A percentile compares a stretch with the other conserved stretches of the same genome.
phyloP scores from a whole-genome alignment of 2,888 invertebrate species.

The Zele albiditarsus region DNA sequence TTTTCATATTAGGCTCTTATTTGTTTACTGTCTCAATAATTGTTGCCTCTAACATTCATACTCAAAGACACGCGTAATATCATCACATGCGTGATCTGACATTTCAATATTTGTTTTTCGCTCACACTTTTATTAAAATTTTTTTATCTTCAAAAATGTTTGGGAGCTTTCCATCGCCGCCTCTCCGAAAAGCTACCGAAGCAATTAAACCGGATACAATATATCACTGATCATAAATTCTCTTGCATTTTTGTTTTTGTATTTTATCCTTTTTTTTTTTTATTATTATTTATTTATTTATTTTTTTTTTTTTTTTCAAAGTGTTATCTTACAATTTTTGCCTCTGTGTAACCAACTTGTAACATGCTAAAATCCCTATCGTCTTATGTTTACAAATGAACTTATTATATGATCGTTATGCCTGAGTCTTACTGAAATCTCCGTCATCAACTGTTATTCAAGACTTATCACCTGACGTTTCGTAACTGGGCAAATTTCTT shows the following conservation, averaged over 20 bases:
- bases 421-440: slow-evolving; percentile 45
- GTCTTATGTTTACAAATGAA: slow-evolving; percentile 66
- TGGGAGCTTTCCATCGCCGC: not conserved
- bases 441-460: slow-evolving; percentile 46
- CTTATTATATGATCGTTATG: slow-evolving; percentile 53
- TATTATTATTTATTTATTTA: slow-evolving; percentile 28
- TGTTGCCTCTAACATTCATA: slow-evolving; percentile 44
- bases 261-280: too few relatives aligned
- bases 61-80: slow-evolving; percentile 28
- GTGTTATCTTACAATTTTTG: slow-evolving; percentile 52
- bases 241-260: slow-evolving; percentile 27
- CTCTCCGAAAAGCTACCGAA: slow-evolving; percentile 53
- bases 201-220: slow-evolving; percentile 54
- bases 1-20: slow-evolving; percentile 48
- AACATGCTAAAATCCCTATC: slow-evolving; percentile 61
- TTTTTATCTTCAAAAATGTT: slow-evolving; percentile 5
- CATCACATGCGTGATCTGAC: slow-evolving; percentile 24
- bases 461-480: slow-evolving; percentile 55
- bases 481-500: slow-evolving; percentile 47
- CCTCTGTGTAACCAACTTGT: slow-evolving; percentile 43
- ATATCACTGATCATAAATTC: slow-evolving; percentile 38
- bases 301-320: slow-evolving; percentile 37
- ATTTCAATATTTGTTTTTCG: slow-evolving; percentile 31
- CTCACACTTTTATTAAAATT: slow-evolving; percentile 25
- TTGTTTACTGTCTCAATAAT: slow-evolving; percentile 37